phyloP scores from a whole-genome alignment of 2,797 vertebrate species.

The Schizothorax lantsangensis region DNA sequence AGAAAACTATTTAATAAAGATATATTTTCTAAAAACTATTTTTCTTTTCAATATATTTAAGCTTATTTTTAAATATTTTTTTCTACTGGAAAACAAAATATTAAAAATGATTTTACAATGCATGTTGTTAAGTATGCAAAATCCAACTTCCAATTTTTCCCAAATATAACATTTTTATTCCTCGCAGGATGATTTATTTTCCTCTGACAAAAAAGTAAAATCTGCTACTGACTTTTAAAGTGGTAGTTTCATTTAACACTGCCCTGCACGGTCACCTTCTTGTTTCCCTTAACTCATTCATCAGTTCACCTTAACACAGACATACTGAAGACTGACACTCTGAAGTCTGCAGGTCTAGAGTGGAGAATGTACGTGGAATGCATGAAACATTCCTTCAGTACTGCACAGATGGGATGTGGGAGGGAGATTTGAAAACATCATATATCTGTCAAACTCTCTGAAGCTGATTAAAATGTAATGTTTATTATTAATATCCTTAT shows the following conservation, averaged over 20 bases:
- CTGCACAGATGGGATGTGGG: not conserved
- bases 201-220: not conserved
- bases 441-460: not conserved
- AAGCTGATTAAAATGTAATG: not conserved
- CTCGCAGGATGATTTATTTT: not conserved
- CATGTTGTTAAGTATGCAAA: not conserved
- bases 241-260: not conserved
- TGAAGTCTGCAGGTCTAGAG: not conserved
- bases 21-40: not conserved
- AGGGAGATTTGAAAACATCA: not conserved
- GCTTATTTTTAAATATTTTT: not conserved
- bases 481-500: not conserved
- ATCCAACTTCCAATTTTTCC: not conserved
- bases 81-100: not conserved
- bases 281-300: conserved; percentile 8
- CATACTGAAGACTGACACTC: not conserved
- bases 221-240: not conserved
- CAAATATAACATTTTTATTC: not conserved
- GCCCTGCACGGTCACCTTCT: not conserved
- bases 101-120: not conserved
- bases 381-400: not conserved
- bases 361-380: not conserved
- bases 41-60: not conserved
- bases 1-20: not conserved
- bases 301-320: not conserved